Evolutionary conservation across 37 sponge, comb jelly and placozoan genomes (phyloP).

Genomic region (Spongilla lacustris): DNA sequence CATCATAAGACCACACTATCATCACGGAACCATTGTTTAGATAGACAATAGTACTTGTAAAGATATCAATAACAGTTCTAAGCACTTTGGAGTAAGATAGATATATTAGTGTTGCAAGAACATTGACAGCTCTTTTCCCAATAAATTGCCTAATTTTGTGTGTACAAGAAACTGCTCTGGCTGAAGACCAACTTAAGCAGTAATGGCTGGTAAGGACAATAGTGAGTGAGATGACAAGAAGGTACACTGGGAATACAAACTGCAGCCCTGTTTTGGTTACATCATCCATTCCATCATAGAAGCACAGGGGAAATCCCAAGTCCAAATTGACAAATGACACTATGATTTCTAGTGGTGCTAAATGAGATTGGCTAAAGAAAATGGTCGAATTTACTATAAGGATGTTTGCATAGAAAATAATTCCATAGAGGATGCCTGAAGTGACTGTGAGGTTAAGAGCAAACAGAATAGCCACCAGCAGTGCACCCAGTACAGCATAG

Average conservation of each 20-base stretch:
- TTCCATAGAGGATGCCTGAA: constrained; percentile 27
- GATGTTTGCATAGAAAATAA: constrained; percentile 58
- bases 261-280: constrained; percentile 38
- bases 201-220: constrained; percentile 28
- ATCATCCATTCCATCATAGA: constrained; percentile 72
- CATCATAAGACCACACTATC: neutral
- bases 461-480: constrained; percentile 24
- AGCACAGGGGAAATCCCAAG: constrained; percentile 59
- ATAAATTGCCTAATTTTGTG: too few relatives aligned
- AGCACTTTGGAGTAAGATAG: constrained; percentile 39
- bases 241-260: constrained; percentile 62
- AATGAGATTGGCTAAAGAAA: neutral
- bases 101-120: constrained; percentile 42
- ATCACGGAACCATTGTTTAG: too few relatives aligned
- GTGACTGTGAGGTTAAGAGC: constrained; percentile 35
- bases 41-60: neutral
- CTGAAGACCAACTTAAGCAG: too few relatives aligned
- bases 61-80: constrained; percentile 11
- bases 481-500: constrained; percentile 2
- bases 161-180: too few relatives aligned
- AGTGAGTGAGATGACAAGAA: constrained; percentile 22
- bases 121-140: constrained; percentile 11
- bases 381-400: constrained; percentile 1
- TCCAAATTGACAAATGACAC: constrained; percentile 55
- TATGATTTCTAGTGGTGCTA: constrained; percentile 22